Evolutionary conservation across 2,888 invertebrate genomes (phyloP), one percentile per base, ranked within the genome.

Genomic region (Gymnosoma rotundatum): DNA sequence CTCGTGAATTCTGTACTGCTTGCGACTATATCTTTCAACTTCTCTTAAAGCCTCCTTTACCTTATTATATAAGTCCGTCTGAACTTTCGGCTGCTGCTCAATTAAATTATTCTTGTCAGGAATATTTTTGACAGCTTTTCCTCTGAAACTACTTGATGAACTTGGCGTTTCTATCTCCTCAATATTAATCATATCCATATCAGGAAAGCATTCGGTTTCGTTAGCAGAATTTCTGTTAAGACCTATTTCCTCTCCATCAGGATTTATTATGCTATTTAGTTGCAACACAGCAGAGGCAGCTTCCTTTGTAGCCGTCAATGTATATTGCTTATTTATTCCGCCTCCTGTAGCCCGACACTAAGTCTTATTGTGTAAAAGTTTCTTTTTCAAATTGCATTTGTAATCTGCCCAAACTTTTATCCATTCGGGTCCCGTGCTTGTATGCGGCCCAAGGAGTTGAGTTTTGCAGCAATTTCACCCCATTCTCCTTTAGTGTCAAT

Each of bases 381-480:
- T 63, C 20, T 63, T 63, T 56, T 56, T 42, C 12, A 56, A 25
- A 56, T 56, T 70, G n/a, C 42, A 56, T 45, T 70, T 70, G 21
- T 38, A 69, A 42, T 69, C 69, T 8, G 69, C 69, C 69, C 54
- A 69, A 32, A 69, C 69, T 56, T 69, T n/a, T n/a, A n/a, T n/a
- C n/a, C n/a, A n/a, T n/a, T n/a, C n/a, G n/a, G n/a, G n/a, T n/a
- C n/a, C n/a, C n/a, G n/a, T n/a, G n/a, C n/a, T n/a, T n/a, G n/a
- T n/a, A n/a, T n/a, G n/a, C n/a, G n/a, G n/a, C n/a, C n/a, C n/a
- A n/a, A n/a, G n/a, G n/a, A n/a, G n/a, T n/a, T n/a, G n/a, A n/a
- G n/a, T n/a, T 56, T 69, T 8, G 9, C 25, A 16, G 69, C 12
- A 38, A 69, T 54, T 56, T 56, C 21, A 8, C 16, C 18, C 69